phyloP scores from a whole-genome alignment of 2,113 vertebrate genomes.

The Leptodactylus fuscus region DNA sequence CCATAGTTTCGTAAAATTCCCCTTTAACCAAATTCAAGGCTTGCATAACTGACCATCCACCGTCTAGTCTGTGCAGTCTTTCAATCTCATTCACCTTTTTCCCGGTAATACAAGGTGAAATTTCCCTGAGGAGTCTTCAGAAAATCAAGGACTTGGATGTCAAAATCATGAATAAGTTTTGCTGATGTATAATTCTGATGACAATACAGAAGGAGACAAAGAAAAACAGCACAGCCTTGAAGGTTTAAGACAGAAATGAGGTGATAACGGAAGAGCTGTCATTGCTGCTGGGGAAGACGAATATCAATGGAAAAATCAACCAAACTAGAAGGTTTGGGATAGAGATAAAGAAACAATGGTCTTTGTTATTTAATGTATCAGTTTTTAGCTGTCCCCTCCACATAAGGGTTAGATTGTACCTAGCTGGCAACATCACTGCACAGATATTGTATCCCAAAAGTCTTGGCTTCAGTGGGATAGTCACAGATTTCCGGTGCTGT shows the following conservation, averaged over 20 bases:
- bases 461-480: too few species aligned
- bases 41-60: background rate
- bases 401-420: too few species aligned
- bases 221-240: background rate
- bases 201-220: background rate
- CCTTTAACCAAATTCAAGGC: too few species aligned
- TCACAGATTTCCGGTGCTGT: too few species aligned
- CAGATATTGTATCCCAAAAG: too few species aligned
- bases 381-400: background rate
- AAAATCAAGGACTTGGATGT: background rate
- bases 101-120: conserved; percentile 5
- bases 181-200: background rate
- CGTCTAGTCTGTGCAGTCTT: background rate
- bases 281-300: background rate
- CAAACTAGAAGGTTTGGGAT: background rate
- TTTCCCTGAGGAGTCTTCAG: background rate
- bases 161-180: background rate
- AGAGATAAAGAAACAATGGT: background rate
- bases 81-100: background rate
- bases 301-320: background rate
- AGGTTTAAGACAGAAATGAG: background rate
- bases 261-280: background rate
- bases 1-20: too few species aligned
- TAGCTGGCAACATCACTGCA: too few species aligned
- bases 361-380: background rate